phyloP scores from a whole-genome alignment of 2,113 vertebrate species.

The Tapirus terrestris region DNA sequence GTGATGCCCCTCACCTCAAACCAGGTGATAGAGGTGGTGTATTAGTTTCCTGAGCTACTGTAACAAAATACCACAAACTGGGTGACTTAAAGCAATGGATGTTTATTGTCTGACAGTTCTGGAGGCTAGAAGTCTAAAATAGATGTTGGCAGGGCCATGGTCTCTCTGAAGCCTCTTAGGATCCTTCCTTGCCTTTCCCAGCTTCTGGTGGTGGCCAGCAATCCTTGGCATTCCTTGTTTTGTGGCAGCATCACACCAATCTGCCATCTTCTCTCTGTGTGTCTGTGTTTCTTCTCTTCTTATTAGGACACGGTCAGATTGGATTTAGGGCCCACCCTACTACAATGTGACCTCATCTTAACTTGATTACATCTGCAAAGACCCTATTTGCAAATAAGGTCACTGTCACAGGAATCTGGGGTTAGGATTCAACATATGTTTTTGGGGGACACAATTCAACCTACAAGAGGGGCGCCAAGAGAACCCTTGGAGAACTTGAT shows the following conservation, averaged over 20 bases:
- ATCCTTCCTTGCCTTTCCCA: neutral
- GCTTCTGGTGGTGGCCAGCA: neutral
- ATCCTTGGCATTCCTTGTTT: neutral
- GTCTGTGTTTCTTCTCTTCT: neutral
- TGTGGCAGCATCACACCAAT: rapidly evolving
- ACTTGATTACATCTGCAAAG: neutral
- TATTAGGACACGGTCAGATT: neutral
- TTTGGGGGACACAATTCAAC: neutral
- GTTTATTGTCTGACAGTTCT: too few relatives aligned
- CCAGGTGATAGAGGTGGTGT: neutral
- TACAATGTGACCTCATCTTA: neutral
- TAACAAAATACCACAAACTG: neutral
- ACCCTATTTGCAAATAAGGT: neutral
- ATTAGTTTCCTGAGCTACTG: neutral
- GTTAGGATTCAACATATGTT: neutral
- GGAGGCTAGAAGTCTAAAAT: neutral
- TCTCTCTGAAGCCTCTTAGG: neutral
- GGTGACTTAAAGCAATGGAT: neutral
- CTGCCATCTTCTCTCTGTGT: neutral
- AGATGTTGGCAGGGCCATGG: neutral
- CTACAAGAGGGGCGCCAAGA: neutral
- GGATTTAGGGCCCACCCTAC: neutral
- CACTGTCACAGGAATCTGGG: neutral
- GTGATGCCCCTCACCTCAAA: neutral
- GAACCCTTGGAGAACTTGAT: neutral